Percentiles rank a stretch among this genome's conserved stretches.
Evolutionary conservation across 2,113 vertebrate genomes (phyloP).

Genomic region (Heliornis fulica): DNA sequence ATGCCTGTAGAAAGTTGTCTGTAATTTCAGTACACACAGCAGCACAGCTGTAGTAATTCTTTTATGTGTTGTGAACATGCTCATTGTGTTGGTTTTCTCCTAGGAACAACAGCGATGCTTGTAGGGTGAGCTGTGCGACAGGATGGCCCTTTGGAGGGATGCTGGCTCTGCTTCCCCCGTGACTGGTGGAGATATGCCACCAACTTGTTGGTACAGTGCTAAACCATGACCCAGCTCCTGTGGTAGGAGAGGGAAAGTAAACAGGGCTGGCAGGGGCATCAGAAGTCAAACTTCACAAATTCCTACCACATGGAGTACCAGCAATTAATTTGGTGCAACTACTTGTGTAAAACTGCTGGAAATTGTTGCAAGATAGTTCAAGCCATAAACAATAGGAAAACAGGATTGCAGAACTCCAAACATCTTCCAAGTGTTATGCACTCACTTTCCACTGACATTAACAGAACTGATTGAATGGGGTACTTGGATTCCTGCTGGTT

Average conservation of each 20-base stretch:
- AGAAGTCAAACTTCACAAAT: neutral
- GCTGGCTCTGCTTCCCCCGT: neutral
- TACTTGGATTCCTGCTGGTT: neutral
- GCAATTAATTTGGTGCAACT: neutral
- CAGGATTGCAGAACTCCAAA: neutral
- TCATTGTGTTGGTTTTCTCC: neutral
- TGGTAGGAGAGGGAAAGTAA: neutral
- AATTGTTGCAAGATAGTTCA: neutral
- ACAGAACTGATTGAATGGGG: neutral
- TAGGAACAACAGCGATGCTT: neutral
- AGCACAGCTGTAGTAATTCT: neutral
- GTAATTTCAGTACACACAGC: neutral
- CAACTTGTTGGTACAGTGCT: neutral
- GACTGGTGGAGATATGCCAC: neutral
- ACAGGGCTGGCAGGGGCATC: neutral
- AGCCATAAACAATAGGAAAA: neutral
- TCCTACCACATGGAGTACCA: neutral
- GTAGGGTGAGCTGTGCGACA: fast-evolving
- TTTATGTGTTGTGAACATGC: neutral
- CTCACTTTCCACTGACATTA: neutral
- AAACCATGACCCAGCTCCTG: neutral
- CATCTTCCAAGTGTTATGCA: neutral
- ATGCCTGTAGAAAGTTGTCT: neutral
- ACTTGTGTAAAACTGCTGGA: neutral
- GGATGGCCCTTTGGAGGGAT: neutral